Evolutionary conservation across 2,888 invertebrate genomes (phyloP).

Genomic region (Dasypogon diadema): DNA sequence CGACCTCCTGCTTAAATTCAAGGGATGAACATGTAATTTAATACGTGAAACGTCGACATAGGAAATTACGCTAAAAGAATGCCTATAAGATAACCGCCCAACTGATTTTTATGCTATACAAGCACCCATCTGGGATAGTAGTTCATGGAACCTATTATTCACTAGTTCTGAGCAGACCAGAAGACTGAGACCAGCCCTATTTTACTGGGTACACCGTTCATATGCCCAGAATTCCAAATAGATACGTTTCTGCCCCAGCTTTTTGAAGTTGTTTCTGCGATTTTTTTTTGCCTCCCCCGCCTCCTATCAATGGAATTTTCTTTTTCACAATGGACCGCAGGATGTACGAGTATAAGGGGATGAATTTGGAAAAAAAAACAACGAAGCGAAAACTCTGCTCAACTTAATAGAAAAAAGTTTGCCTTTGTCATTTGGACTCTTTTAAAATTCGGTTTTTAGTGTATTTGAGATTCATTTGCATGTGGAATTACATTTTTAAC

Average conservation of each 20-base stretch:
- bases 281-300: slow-evolving; percentile 8
- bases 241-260: slow-evolving; percentile 17
- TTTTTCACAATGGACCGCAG: slow-evolving; percentile 29
- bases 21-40: slow-evolving; percentile 40
- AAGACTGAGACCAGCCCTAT: not conserved
- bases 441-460: slow-evolving; percentile 30
- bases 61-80: slow-evolving; percentile 18
- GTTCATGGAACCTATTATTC: slow-evolving; percentile 31
- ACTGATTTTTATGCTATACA: slow-evolving; percentile 42
- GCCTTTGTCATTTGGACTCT: slow-evolving; percentile 31
- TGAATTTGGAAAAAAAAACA: slow-evolving; percentile 3
- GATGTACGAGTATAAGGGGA: not conserved
- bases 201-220: slow-evolving; percentile 33
- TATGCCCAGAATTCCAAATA: slow-evolving; percentile 43
- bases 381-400: slow-evolving; percentile 7
- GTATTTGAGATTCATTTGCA: slow-evolving; percentile 12
- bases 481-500: slow-evolving; percentile 1
- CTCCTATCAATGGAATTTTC: slow-evolving; percentile 30
- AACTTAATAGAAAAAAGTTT: slow-evolving; percentile 21
- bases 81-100: slow-evolving; percentile 1
- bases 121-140: slow-evolving; percentile 23
- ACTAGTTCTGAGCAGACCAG: slow-evolving; percentile 4
- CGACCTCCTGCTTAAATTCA: too few species aligned
- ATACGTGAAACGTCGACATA: slow-evolving; percentile 10
- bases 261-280: slow-evolving; percentile 29